Percentiles rank a stretch among this genome's conserved stretches.
Evolutionary conservation across 2,797 vertebrate species (phyloP).

Genomic region (Pachyuromys duprasi): DNA sequence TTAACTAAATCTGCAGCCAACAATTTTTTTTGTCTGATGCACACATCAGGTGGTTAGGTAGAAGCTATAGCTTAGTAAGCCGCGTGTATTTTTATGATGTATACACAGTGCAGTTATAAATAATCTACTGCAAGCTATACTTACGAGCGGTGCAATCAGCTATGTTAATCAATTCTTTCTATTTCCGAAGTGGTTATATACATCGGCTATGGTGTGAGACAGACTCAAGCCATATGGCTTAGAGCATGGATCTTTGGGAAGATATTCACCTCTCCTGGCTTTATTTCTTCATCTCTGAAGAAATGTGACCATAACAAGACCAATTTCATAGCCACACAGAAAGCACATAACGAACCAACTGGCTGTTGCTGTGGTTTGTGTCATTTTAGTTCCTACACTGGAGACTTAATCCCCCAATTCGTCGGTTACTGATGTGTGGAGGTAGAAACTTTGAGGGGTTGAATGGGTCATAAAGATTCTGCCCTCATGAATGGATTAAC

Average conservation of each 20-base stretch:
- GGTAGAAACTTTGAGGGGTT: neutral
- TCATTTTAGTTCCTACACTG: neutral
- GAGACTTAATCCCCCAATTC: neutral
- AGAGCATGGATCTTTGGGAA: neutral
- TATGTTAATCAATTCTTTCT: neutral
- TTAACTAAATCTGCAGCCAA: constrained; percentile 4
- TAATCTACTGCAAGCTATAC: constrained; percentile 16
- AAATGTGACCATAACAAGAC: neutral
- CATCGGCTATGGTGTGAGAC: neutral
- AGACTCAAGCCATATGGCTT: neutral
- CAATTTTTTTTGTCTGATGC: neutral
- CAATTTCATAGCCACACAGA: neutral
- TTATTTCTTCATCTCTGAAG: constrained; percentile 16
- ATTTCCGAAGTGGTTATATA: neutral
- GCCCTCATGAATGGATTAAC: neutral
- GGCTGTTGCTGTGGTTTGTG: neutral
- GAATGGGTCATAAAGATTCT: neutral
- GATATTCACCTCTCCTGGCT: neutral
- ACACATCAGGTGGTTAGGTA: constrained; percentile 7
- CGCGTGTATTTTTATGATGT: constrained; percentile 54
- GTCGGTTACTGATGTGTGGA: neutral
- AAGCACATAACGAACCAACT: neutral
- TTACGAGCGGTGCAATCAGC: neutral
- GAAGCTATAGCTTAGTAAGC: neutral
- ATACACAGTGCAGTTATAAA: neutral